A percentile compares a stretch with the other conserved stretches of the same genome.
Conservation (phyloP, 2,888 invertebrate genomes). For the Rotaria sp. region DNA sequence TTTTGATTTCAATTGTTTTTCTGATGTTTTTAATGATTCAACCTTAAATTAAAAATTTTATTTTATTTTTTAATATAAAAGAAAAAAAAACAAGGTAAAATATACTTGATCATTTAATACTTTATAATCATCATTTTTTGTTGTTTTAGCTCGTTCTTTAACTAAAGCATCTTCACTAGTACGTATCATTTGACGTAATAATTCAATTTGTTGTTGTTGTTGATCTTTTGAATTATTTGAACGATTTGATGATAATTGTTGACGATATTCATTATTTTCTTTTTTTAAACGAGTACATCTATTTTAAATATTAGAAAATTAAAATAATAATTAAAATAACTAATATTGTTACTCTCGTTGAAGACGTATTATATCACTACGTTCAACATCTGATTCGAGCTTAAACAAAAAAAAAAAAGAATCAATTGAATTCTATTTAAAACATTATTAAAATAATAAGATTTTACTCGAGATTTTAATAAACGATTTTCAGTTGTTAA, state of each 20-base stretch:
- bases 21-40: background rate
- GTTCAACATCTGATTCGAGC: constrained; percentile 17
- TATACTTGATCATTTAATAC: background rate
- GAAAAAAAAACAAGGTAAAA: background rate
- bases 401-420: background rate
- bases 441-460: too few relatives aligned
- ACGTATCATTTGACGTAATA: background rate
- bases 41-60: background rate
- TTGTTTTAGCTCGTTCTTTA: background rate
- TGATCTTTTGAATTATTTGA: background rate
- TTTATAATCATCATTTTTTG: background rate
- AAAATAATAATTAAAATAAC: background rate
- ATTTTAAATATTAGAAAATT: background rate
- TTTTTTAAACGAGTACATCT: background rate
- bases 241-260: background rate
- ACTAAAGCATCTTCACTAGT: background rate
- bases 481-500: background rate
- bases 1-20: background rate
- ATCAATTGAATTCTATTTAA: too few relatives aligned
- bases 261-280: background rate
- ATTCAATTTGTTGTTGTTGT: background rate
- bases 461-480: background rate
- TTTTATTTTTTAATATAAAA: background rate
- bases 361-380: background rate
- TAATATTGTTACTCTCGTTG: background rate